Evolutionary conservation across 1,140 invertebrate genomes (phyloP).

Genomic region (Tetragnatha versicolor): DNA sequence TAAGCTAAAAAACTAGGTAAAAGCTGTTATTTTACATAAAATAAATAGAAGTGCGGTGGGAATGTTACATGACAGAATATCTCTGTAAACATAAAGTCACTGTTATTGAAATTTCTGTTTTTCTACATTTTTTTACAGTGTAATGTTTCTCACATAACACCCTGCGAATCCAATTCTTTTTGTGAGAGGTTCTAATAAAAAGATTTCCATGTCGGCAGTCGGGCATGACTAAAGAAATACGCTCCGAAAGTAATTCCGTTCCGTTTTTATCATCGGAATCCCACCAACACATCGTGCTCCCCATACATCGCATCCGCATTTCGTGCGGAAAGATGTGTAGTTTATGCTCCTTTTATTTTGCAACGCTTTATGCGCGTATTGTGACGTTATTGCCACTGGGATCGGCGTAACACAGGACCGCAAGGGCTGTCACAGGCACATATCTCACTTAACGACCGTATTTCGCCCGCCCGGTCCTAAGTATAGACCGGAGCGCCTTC

Average conservation of each 20-base stretch:
- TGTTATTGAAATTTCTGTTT: background rate
- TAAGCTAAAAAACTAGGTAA: too few species aligned
- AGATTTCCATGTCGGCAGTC: background rate
- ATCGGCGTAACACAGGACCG: slow-evolving; percentile 41
- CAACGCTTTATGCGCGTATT: slow-evolving; percentile 19
- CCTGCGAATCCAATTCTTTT: background rate
- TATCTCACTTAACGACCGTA: slow-evolving; percentile 52
- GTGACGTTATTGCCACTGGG: slow-evolving; percentile 10
- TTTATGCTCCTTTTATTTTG: slow-evolving; percentile 27
- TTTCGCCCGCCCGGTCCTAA: slow-evolving; percentile 21
- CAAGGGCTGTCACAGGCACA: slow-evolving; percentile 44
- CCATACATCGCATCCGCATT: slow-evolving; percentile 14
- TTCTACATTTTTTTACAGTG: background rate
- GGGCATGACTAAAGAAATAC: background rate
- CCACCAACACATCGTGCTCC: background rate
- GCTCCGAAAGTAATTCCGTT: slow-evolving; percentile 16
- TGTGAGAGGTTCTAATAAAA: background rate
- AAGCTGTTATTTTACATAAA: too few species aligned
- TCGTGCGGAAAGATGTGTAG: slow-evolving; percentile 29
- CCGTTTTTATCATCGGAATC: slow-evolving; percentile 35
- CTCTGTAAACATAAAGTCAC: background rate
- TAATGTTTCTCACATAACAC: background rate
- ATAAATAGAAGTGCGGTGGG: too few species aligned
- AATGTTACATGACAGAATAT: background rate
- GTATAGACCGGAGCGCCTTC: slow-evolving; percentile 17